phyloP scores from a whole-genome alignment of 1,140 invertebrate species.

The Euwallacea fornicatus region DNA sequence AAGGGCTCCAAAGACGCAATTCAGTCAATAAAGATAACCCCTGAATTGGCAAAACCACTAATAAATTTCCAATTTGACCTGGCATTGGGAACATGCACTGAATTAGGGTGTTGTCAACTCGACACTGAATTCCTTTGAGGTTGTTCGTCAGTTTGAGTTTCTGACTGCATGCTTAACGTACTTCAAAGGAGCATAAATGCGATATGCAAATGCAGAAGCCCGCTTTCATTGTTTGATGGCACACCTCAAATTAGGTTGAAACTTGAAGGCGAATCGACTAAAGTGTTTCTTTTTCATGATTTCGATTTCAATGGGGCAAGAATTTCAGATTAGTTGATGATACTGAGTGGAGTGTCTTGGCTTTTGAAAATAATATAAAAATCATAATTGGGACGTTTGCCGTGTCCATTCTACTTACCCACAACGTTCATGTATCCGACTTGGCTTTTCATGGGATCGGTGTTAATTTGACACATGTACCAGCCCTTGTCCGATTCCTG shows the following conservation, averaged over 20 bases:
- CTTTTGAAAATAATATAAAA: no score
- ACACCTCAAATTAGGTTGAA: background rate
- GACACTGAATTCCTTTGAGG: constrained; percentile 13
- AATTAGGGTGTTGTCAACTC: constrained; percentile 13
- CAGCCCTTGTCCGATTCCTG: constrained; percentile 78
- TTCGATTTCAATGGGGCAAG: no score
- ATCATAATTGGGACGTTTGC: no score
- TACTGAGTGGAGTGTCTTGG: no score
- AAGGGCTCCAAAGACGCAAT: no score
- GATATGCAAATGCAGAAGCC: constrained; percentile 13
- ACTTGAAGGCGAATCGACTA: background rate
- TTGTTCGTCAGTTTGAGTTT: constrained; percentile 1
- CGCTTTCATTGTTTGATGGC: constrained; percentile 3
- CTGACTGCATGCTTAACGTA: constrained; percentile 7
- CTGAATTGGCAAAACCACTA: background rate
- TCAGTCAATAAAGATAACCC: no score
- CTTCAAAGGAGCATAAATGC: constrained; percentile 14
- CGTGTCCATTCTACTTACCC: constrained; percentile 62
- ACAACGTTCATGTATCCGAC: constrained; percentile 84
- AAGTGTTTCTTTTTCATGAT: background rate
- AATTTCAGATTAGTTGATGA: no score
- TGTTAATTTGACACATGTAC: constrained; percentile 90
- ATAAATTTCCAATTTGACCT: background rate
- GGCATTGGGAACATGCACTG: constrained; percentile 7
- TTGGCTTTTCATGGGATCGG: constrained; percentile 85